Percentiles rank a stretch among this genome's conserved stretches.
Conservation (phyloP, 92 coral and sea anemone species). For the Paramuricea clavata region DNA sequence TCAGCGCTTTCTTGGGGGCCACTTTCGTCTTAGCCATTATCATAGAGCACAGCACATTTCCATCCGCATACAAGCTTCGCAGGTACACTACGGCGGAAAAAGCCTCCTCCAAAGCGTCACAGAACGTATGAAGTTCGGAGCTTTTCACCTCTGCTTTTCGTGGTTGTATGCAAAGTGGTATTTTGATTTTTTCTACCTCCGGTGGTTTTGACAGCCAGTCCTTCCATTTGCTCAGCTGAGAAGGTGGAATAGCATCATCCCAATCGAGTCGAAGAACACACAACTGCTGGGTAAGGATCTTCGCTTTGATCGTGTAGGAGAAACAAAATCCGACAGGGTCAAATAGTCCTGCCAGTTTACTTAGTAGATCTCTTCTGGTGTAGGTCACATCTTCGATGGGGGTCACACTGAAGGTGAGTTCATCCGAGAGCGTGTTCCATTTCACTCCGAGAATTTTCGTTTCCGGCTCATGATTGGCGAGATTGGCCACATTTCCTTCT, state of each 20-base stretch:
- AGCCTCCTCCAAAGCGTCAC: constrained; percentile 36
- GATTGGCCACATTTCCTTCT: constrained; percentile 13
- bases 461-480: constrained; percentile 59
- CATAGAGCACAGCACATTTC: constrained; percentile 49
- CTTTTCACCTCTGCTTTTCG: neutral
- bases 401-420: constrained; percentile 38
- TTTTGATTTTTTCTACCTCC: neutral
- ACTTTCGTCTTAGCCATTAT: constrained; percentile 73
- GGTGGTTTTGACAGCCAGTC: constrained; percentile 17
- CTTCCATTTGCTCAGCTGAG: constrained; percentile 19
- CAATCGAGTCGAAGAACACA: constrained; percentile 38
- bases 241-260: constrained; percentile 38
- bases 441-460: constrained; percentile 64
- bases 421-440: constrained; percentile 55
- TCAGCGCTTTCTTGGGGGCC: constrained; percentile 57
- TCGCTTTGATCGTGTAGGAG: constrained; percentile 59
- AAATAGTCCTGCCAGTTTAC: constrained; percentile 40
- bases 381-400: constrained; percentile 21
- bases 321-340: constrained; percentile 55
- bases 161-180: constrained; percentile 37
- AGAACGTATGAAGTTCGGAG: constrained; percentile 27
- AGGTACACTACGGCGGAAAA: constrained; percentile 33
- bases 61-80: constrained; percentile 49
- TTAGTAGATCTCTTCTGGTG: constrained; percentile 27
- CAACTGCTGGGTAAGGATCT: constrained; percentile 65